Conservation (phyloP, 2,888 invertebrate species). For the Drosophila ustulata region DNA sequence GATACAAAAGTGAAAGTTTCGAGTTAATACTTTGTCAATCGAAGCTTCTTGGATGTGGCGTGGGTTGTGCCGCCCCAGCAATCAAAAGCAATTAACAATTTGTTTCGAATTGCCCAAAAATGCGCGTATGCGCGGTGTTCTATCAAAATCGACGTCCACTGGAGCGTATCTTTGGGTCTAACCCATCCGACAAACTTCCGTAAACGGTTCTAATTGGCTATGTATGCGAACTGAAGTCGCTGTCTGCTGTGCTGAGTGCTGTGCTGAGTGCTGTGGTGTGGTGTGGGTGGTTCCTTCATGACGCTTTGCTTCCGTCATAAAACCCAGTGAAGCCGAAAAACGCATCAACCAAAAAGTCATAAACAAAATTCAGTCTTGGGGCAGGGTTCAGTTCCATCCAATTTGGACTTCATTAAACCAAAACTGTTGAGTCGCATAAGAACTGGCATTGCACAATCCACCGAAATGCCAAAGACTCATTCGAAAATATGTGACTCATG, state of each 20-base stretch:
- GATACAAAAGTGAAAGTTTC: conserved; percentile 45
- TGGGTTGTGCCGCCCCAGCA: conserved; percentile 59
- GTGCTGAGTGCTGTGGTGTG: conserved; percentile 27
- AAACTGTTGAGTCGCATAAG: not conserved
- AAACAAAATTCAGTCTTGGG: conserved; percentile 56
- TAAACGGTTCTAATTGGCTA: conserved; percentile 64
- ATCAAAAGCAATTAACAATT: conserved; percentile 74
- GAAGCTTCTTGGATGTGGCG: conserved; percentile 28
- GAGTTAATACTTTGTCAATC: conserved; percentile 24
- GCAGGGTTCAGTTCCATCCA: conserved; percentile 43
- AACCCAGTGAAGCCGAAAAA: conserved; percentile 77
- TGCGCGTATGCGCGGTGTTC: conserved; percentile 10
- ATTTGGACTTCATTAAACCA: conserved; percentile 42
- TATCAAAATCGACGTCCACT: conserved; percentile 48
- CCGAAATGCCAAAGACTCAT: conserved; percentile 15
- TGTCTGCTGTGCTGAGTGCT: conserved; percentile 26
- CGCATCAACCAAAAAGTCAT: conserved; percentile 66
- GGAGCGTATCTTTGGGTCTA: conserved; percentile 58
- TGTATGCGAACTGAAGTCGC: conserved; percentile 53
- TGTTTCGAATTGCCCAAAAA: conserved; percentile 56
- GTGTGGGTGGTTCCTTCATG: conserved; percentile 61
- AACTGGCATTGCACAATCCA: conserved; percentile 44
- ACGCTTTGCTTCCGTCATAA: conserved; percentile 52
- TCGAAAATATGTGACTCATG: conserved; percentile 37
- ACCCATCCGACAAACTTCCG: conserved; percentile 66